Evolutionary conservation across 2,113 vertebrate genomes (phyloP), one percentile per base, ranked within the genome.

Genomic region (Cochlearius cochlearius): DNA sequence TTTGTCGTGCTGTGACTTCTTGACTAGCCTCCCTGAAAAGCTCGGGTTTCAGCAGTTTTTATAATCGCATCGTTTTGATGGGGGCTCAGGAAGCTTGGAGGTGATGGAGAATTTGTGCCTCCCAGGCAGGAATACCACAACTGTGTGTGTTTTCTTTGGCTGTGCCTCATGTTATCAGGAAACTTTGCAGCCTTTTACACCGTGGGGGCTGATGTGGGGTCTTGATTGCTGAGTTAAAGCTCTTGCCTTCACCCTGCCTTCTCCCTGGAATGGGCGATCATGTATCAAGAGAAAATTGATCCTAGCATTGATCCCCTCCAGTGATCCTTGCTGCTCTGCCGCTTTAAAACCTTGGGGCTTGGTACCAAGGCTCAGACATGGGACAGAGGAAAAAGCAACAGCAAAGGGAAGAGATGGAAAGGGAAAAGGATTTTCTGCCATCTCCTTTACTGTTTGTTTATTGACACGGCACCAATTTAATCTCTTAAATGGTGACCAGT

Each of bases 21-120:
- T 91, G 76, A 91, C 59, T 92, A 55, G 67, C 55, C 74, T 96
- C 86, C 92, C 68, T 47, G n/a, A 93, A 94, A 97, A 96, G 59
- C 76, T 92, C 80, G 52, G 50, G 50, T 94, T 96, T 97, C 95
- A 96, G 91, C 94, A 96, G 66, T 82, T 97, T 96, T 95, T 86
- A 67, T 94, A 92, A 94, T 90, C 62, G 50, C 91, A 92, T 97
- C 34, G 5, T 96, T 97, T 60, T 75, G 60, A 41, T 50, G 78
- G 45, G 5, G 26, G 47, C 69, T 92, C 1, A 4, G 71, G 49
- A 91, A 96, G 75, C 88, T 93, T 88, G 72, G 78, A 91, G 88
- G 47, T 90, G 92, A 88, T 75, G 64, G 55, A 92, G 91, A 95
- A 94, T 92, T 89, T 55, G 59, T 95, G 76, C 92, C 96, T 96